These are phyloP conservation scores for Brachionus manjavacas DNA, from an alignment of 1,140 invertebrate species.

Conservation along the genomic window DNA sequence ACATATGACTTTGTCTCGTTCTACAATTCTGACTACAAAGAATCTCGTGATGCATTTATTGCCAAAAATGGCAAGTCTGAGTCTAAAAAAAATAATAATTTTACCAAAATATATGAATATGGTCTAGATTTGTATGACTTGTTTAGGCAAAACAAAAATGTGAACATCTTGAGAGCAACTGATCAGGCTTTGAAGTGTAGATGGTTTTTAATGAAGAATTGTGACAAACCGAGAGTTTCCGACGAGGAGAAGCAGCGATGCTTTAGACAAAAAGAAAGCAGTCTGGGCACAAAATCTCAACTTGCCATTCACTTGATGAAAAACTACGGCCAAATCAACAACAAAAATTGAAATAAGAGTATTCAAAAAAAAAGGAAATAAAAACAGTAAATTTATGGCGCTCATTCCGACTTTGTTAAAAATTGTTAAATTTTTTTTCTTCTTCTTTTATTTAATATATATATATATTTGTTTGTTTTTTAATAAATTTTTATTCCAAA, in stretches of 20 bases:
- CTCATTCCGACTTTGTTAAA: not conserved
- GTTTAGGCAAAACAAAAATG: slow-evolving; percentile 62
- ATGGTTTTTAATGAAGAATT: slow-evolving; percentile 44
- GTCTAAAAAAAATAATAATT: not conserved
- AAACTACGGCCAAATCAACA: slow-evolving; percentile 15
- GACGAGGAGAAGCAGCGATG: slow-evolving; percentile 49
- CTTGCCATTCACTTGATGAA: slow-evolving; percentile 49
- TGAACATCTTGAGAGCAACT: slow-evolving; percentile 68
- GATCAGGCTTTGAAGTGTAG: slow-evolving; percentile 63
- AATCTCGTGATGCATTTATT: slow-evolving; percentile 64
- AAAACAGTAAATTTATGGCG: not conserved
- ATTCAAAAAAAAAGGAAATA: not conserved
- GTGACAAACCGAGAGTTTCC: slow-evolving; percentile 48
- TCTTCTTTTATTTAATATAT: not conserved
- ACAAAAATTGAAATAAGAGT: not conserved
- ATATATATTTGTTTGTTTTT: not conserved
- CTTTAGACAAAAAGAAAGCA: slow-evolving; percentile 47
- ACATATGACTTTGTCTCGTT: slow-evolving; percentile 72
- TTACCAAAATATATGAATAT: slow-evolving; percentile 25
- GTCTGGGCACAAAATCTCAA: slow-evolving; percentile 53
- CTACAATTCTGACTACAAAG: slow-evolving; percentile 73
- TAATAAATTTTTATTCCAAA: not conserved
- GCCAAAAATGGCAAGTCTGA: slow-evolving; percentile 45
- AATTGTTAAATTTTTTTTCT: not conserved
- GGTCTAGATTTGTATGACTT: slow-evolving; percentile 62